Base-by-base conservation (phyloP, 2,888 invertebrate species). In the Agapostemon virescens region DNA sequence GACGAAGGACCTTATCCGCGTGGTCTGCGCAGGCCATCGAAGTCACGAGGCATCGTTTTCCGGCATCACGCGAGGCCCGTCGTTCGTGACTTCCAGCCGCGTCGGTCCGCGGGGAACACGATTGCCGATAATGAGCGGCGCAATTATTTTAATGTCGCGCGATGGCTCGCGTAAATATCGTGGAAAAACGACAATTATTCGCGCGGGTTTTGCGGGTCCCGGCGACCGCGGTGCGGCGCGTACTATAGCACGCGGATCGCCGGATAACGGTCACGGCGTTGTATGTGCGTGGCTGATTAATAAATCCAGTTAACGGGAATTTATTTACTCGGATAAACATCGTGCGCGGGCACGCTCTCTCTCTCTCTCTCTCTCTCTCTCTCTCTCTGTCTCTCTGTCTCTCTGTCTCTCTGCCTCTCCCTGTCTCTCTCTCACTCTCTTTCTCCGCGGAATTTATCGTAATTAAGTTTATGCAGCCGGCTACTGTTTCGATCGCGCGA, bases 131-230 rank as follows among this genome's bases (percentile, higher is more conserved):
- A 86, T 81, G 83, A 86, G 81, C 82, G 66, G 42, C 66, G 85
- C 86, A 86, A 85, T 85, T 85, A 85, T 86, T 86, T 82, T 69
- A 78, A 86, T 80, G 78, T 69, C 72, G 72, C 38, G 23, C 78
- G 68, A 63, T 52, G 68, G 74, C 69, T 71, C 67, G 76, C 77
- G 77, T 82, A 84, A 86, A 86, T 84, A 85, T 80, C 55, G 75
- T 40, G 67, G 58, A 73, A 82, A 82, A 74, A 68, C 80, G 82
- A 78, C 82, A 74, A 84, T 86, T 82, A 86, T 86, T 82, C 68
- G 45, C 71, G 23, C 58, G 49, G 68, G 67, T 81, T 74, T 68
- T 17, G 77, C 64, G 69, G 55, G 67, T 42, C 74, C 36, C 42
- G 36, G 20, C 42, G 64, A 7, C 17, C 55, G 45, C 61, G 45